phyloP scores from a whole-genome alignment of 2,113 vertebrate genomes.

The Sus scrofa region DNA sequence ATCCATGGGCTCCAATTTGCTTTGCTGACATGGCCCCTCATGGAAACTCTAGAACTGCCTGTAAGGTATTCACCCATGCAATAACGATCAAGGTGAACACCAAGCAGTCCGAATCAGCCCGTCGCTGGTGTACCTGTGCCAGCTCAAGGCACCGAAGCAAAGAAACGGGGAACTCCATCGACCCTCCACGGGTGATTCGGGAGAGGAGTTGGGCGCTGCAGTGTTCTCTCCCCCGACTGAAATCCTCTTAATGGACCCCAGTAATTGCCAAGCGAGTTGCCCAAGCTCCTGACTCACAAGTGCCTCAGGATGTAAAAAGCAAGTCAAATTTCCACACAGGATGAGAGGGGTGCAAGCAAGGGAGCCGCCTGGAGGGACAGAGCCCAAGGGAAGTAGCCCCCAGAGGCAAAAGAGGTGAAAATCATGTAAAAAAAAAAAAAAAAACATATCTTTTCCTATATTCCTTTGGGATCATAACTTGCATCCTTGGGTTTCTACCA shows the following conservation, averaged over 20 bases:
- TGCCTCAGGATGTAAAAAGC: slow-evolving; percentile 4
- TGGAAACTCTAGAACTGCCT: slow-evolving; percentile 29
- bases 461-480: slow-evolving; percentile 10
- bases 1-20: background rate
- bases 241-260: slow-evolving; percentile 17
- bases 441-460: background rate
- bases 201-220: too few species aligned
- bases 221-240: background rate
- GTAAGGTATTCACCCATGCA: slow-evolving; percentile 13
- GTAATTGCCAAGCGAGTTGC: slow-evolving; percentile 10
- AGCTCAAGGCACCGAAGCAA: background rate
- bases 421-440: background rate
- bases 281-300: slow-evolving; percentile 43
- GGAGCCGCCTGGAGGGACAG: background rate
- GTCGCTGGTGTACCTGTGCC: background rate
- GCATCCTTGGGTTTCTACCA: background rate
- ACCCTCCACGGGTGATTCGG: background rate
- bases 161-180: background rate
- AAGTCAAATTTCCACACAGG: background rate
- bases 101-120: background rate
- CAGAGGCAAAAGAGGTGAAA: background rate
- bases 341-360: background rate
- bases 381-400: slow-evolving; percentile 2
- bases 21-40: slow-evolving; percentile 49
- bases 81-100: slow-evolving; percentile 40